A percentile compares a stretch with the other conserved stretches of the same genome.
Evolutionary conservation across 23 tunicate species (phyloP).

Genomic region (Phallusia fumigata): DNA sequence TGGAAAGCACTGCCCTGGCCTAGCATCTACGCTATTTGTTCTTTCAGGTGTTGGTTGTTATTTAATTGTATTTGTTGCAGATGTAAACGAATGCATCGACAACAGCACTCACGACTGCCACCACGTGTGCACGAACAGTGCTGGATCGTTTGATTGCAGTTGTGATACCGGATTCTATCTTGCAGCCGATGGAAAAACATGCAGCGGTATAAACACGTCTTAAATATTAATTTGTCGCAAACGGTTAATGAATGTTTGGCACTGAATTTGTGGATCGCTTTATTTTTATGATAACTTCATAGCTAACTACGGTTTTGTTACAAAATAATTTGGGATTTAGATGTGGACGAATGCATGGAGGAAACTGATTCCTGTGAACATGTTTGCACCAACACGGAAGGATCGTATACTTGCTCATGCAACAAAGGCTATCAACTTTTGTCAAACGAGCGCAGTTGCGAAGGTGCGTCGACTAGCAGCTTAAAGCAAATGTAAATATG

Average conservation of each 20-base stretch:
- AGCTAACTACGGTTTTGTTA: too few relatives aligned
- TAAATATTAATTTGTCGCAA: too few relatives aligned
- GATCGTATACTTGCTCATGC: conserved; percentile 32
- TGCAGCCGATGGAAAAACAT: conserved; percentile 38
- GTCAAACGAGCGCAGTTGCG: conserved; percentile 19
- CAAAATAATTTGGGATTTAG: too few relatives aligned
- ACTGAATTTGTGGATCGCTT: too few relatives aligned
- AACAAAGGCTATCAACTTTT: conserved; percentile 26
- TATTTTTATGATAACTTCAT: too few relatives aligned
- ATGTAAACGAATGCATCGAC: conserved; percentile 44
- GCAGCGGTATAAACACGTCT: too few relatives aligned
- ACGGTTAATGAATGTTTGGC: too few relatives aligned
- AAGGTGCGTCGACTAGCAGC: conserved; percentile 18
- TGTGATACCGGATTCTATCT: conserved; percentile 32
- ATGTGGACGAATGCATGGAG: conserved; percentile 30
- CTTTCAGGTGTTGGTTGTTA: too few relatives aligned
- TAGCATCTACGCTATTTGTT: too few relatives aligned
- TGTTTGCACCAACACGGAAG: conserved; percentile 28
- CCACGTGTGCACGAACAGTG: conserved; percentile 33
- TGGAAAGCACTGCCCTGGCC: too few relatives aligned
- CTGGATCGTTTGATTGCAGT: conserved; percentile 37
- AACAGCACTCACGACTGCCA: conserved; percentile 28
- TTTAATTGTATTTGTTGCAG: too few relatives aligned
- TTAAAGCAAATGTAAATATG: too few relatives aligned
- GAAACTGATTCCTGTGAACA: conserved; percentile 28